Conservation (phyloP, 2,797 vertebrate species). For the Acipenser transmontanus region DNA sequence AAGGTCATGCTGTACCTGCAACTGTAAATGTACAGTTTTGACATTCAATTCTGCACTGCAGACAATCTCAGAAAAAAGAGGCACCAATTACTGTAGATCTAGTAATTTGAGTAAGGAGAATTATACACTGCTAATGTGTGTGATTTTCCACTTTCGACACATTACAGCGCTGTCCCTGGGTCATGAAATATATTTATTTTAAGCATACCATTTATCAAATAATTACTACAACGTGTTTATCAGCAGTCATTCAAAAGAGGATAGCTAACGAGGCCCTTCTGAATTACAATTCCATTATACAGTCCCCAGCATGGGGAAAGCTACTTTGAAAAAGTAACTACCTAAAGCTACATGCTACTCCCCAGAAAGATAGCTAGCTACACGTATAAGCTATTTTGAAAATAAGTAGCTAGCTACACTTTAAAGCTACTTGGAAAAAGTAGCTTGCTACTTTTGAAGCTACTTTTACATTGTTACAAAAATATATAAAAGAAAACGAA, state of each 20-base stretch:
- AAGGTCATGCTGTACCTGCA: not conserved
- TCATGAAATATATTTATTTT: constrained; percentile 22
- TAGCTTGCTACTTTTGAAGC: too few relatives aligned
- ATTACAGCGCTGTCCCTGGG: constrained; percentile 19
- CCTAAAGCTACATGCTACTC: too few relatives aligned
- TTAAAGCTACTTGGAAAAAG: not conserved
- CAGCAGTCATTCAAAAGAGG: constrained; percentile 18
- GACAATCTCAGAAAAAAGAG: not conserved
- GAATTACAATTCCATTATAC: constrained; percentile 20
- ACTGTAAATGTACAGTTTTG: not conserved
- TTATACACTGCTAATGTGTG: constrained; percentile 19
- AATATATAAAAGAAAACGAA: too few relatives aligned
- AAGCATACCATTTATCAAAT: constrained; percentile 20
- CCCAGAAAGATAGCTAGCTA: too few relatives aligned
- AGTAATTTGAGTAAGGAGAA: constrained; percentile 15
- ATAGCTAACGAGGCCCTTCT: constrained; percentile 7
- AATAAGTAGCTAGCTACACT: too few relatives aligned
- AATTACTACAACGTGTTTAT: constrained; percentile 17
- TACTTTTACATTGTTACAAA: too few relatives aligned
- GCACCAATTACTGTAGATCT: constrained; percentile 4
- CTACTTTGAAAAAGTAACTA: too few relatives aligned
- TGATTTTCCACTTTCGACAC: constrained; percentile 21
- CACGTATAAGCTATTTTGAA: too few relatives aligned
- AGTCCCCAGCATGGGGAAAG: not conserved
- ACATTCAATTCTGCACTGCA: not conserved